These are phyloP conservation scores for Epinotia nisella DNA, from an alignment of 2,888 invertebrate genomes.

Conservation along the genomic window DNA sequence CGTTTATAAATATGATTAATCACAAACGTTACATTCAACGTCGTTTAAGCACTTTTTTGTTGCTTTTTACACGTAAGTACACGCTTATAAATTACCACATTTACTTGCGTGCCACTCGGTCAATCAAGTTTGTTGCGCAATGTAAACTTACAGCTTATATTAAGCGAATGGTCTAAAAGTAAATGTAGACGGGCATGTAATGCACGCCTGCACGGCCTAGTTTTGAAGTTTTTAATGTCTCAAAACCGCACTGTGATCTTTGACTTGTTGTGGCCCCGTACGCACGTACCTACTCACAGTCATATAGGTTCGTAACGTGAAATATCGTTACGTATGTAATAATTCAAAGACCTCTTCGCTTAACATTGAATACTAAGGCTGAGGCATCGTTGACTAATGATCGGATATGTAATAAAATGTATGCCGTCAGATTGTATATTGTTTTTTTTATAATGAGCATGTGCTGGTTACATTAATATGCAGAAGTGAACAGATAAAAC, in stretches of 20 bases:
- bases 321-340: slow-evolving; percentile 26
- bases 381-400: slow-evolving; percentile 17
- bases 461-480: not conserved
- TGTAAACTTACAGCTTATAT: slow-evolving; percentile 46
- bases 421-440: not conserved
- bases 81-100: slow-evolving; percentile 48
- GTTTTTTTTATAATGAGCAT: not conserved
- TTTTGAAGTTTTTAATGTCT: slow-evolving; percentile 40
- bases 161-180: slow-evolving; percentile 52
- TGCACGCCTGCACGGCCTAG: slow-evolving; percentile 32
- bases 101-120: slow-evolving; percentile 51
- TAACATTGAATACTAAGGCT: not conserved
- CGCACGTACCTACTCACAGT: too few species aligned
- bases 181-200: slow-evolving; percentile 46
- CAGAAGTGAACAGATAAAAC: slow-evolving; percentile 5
- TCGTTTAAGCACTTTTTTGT: slow-evolving; percentile 39
- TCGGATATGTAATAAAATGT: not conserved
- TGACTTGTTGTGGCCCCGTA: slow-evolving; percentile 28
- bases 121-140: slow-evolving; percentile 51
- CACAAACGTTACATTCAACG: slow-evolving; percentile 55
- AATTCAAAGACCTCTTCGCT: slow-evolving; percentile 24
- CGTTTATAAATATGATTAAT: not conserved
- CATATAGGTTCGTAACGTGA: slow-evolving; percentile 17
- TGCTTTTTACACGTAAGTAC: slow-evolving; percentile 40
- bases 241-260: slow-evolving; percentile 46